Evolutionary conservation across 2,888 invertebrate genomes (phyloP).

Genomic region (Antheraea assamensis): DNA sequence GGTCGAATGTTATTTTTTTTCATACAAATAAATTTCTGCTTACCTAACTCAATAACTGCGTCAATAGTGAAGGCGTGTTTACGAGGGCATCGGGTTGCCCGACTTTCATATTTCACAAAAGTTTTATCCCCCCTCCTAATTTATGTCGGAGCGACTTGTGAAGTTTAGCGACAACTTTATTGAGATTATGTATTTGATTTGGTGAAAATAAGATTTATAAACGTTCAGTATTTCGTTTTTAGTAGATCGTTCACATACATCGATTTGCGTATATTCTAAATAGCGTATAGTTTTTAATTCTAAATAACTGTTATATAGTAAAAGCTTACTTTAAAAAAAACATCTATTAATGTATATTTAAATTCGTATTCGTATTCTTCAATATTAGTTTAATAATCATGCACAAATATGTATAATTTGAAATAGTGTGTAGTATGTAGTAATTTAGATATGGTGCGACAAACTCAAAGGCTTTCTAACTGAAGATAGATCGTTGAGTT

Average conservation of each 20-base stretch:
- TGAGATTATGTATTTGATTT: constrained; percentile 18
- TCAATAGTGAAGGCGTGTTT: constrained; percentile 35
- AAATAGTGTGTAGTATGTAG: neutral
- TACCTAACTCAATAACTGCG: neutral
- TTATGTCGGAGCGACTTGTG: constrained; percentile 21
- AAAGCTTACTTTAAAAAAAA: neutral
- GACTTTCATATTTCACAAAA: constrained; percentile 28
- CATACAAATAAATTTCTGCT: neutral
- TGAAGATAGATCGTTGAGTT: constrained; percentile 34
- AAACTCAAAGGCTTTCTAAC: constrained; percentile 31
- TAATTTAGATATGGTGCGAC: constrained; percentile 1
- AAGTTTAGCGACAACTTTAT: constrained; percentile 26
- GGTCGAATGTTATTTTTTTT: constrained; percentile 21
- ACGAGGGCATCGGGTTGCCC: constrained; percentile 27
- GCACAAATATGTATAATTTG: neutral
- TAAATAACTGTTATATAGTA: too few species aligned
- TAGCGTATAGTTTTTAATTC: neutral
- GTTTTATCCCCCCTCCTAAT: constrained; percentile 27
- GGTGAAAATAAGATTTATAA: constrained; percentile 15
- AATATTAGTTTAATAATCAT: neutral
- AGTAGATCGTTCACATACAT: neutral
- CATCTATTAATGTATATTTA: neutral
- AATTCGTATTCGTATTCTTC: neutral
- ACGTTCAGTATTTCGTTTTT: neutral
- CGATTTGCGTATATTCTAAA: neutral